phyloP scores from a whole-genome alignment of 2,797 vertebrate species.

The Botia kubotai region DNA sequence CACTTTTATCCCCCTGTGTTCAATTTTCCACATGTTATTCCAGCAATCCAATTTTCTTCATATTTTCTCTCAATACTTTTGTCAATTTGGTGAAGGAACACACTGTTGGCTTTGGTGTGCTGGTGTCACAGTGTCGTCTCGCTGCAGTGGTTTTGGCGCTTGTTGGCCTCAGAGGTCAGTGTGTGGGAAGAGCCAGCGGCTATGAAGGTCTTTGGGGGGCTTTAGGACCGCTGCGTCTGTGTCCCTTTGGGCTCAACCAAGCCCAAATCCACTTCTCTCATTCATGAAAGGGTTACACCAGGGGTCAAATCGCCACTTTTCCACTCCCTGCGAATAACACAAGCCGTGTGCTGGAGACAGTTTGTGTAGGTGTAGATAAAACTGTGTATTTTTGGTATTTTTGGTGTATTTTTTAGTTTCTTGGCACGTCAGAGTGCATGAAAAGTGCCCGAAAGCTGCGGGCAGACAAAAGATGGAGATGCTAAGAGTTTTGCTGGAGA shows the following conservation, averaged over 20 bases:
- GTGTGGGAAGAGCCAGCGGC: slow-evolving; percentile 81
- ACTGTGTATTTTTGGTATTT: slow-evolving; percentile 71
- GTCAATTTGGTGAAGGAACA: slow-evolving; percentile 77
- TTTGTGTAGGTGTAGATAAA: slow-evolving; percentile 78
- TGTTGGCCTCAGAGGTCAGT: slow-evolving; percentile 81
- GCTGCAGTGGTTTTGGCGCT: slow-evolving; percentile 77
- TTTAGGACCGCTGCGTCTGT: slow-evolving; percentile 71
- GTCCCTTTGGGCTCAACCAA: slow-evolving; percentile 78
- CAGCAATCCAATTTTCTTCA: slow-evolving; percentile 80
- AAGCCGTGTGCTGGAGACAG: slow-evolving; percentile 52
- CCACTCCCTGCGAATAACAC: slow-evolving; percentile 72
- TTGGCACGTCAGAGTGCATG: slow-evolving; percentile 51
- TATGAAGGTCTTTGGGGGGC: slow-evolving; percentile 77
- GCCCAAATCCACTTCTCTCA: slow-evolving; percentile 80
- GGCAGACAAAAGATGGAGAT: slow-evolving; percentile 67
- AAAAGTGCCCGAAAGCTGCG: slow-evolving; percentile 77
- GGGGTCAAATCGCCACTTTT: slow-evolving; percentile 81
- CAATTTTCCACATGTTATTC: slow-evolving; percentile 75
- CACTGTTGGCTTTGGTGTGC: slow-evolving; percentile 59
- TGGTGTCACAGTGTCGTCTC: slow-evolving; percentile 80
- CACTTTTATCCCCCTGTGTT: slow-evolving; percentile 64
- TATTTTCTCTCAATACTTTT: slow-evolving; percentile 84
- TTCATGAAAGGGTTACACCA: slow-evolving; percentile 80
- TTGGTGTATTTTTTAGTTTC: slow-evolving; percentile 34
- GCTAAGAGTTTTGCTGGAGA: slow-evolving; percentile 65